Percentiles rank a stretch among this genome's conserved stretches.
These are phyloP conservation scores for Neosalanx taihuensis DNA, from an alignment of 2,797 vertebrate genomes.

Conservation along the genomic window DNA sequence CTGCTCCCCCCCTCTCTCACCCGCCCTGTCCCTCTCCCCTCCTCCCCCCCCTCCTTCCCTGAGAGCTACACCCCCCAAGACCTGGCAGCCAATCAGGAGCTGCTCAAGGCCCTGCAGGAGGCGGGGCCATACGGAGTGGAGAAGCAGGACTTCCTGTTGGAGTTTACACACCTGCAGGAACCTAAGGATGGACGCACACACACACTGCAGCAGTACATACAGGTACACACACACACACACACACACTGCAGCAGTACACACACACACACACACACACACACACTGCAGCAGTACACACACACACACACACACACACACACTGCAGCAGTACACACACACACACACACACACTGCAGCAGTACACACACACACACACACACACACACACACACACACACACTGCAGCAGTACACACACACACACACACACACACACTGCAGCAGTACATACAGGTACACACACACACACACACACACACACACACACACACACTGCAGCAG, in stretches of 20 bases:
- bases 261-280: not conserved
- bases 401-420: not conserved
- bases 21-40: constrained; percentile 17
- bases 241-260: not conserved
- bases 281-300: not conserved
- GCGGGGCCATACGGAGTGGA: constrained; percentile 75
- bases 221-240: constrained; percentile 40
- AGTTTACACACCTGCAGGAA: constrained; percentile 65
- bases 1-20: constrained; percentile 56
- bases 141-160: constrained; percentile 59
- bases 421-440: not conserved
- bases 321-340: not conserved
- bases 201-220: constrained; percentile 77
- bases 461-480: not conserved
- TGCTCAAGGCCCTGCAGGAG: constrained; percentile 68
- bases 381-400: too few species aligned
- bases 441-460: not conserved
- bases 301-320: not conserved
- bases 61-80: constrained; percentile 71
- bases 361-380: not conserved
- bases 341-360: not conserved
- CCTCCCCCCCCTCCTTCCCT: constrained; percentile 52
- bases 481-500: not conserved
- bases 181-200: constrained; percentile 54
- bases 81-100: constrained; percentile 57